Evolutionary conservation across 2,797 vertebrate genomes (phyloP).

Genomic region (Onychomys torridus): DNA sequence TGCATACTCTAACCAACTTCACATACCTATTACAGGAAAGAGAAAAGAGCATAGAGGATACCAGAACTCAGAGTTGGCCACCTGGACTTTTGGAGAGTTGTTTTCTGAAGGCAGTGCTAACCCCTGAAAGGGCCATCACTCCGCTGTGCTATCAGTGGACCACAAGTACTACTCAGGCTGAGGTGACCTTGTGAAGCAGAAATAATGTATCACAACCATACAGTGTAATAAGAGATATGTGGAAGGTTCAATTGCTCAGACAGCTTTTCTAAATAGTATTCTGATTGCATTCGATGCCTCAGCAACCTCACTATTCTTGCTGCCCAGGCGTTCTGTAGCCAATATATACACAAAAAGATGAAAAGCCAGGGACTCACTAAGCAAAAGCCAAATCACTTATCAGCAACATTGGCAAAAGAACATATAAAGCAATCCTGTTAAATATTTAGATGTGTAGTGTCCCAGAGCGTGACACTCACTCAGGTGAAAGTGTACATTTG

Average conservation of each 20-base stretch:
- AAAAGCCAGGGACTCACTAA: slow-evolving; percentile 74
- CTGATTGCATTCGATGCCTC: slow-evolving; percentile 83
- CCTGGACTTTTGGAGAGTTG: slow-evolving; percentile 39
- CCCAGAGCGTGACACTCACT: slow-evolving; percentile 58
- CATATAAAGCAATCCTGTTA: slow-evolving; percentile 77
- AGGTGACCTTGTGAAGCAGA: slow-evolving; percentile 82
- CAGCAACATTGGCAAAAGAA: slow-evolving; percentile 66
- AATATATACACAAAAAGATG: slow-evolving; percentile 79
- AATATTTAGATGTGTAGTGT: slow-evolving; percentile 79
- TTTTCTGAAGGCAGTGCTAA: slow-evolving; percentile 40
- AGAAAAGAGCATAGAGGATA: not conserved
- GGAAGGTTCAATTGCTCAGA: slow-evolving; percentile 72
- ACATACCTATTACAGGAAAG: not conserved
- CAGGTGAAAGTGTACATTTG: slow-evolving; percentile 57
- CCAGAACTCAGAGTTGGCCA: not conserved
- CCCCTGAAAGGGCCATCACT: not conserved
- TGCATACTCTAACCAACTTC: not conserved
- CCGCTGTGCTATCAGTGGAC: slow-evolving; percentile 74
- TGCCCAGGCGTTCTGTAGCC: slow-evolving; percentile 70
- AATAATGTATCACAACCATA: slow-evolving; percentile 82
- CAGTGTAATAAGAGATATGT: slow-evolving; percentile 80
- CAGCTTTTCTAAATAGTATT: slow-evolving; percentile 84
- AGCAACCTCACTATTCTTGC: slow-evolving; percentile 81
- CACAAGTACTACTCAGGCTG: slow-evolving; percentile 74
- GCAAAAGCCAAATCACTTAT: slow-evolving; percentile 79